Percentiles rank a stretch among this genome's conserved stretches.
Evolutionary conservation across 2,113 vertebrate genomes (phyloP).

Genomic region (Ammodytes dubius): DNA sequence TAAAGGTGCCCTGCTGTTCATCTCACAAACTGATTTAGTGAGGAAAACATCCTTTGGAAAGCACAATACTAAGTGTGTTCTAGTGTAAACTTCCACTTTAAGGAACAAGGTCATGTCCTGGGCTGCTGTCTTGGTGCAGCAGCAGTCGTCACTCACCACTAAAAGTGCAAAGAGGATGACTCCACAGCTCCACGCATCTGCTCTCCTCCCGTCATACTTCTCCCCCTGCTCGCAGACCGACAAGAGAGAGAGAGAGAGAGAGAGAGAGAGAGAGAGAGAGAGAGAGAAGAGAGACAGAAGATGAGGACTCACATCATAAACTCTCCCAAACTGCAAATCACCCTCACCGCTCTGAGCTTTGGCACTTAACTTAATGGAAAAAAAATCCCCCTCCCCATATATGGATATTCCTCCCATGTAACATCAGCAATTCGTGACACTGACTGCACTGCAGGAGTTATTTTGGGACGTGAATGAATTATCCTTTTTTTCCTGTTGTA

Average conservation of each 20-base stretch:
- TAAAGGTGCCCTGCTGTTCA: too few relatives aligned
- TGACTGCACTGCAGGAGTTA: constrained; percentile 5
- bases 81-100: background rate
- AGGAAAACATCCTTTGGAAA: background rate
- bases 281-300: constrained; percentile 4
- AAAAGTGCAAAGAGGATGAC: constrained; percentile 98
- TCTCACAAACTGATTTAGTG: background rate
- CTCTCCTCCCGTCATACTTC: constrained; percentile 98
- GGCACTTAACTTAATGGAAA: background rate
- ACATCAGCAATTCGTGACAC: constrained; percentile 3
- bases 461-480: background rate
- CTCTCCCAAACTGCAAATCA: background rate
- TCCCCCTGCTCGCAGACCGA: constrained; percentile 87
- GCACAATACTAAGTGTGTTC: background rate
- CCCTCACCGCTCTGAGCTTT: background rate
- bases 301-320: constrained; percentile 1
- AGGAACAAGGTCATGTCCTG: background rate
- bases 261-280: background rate
- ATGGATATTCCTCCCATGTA: background rate
- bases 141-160: constrained; percentile 90
- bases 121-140: background rate
- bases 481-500: background rate
- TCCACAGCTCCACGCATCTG: constrained; percentile 98
- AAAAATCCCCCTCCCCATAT: background rate
- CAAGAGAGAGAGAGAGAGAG: too few relatives aligned